phyloP scores from a whole-genome alignment of 2,797 vertebrate species.

The Spinus olivaceus region DNA sequence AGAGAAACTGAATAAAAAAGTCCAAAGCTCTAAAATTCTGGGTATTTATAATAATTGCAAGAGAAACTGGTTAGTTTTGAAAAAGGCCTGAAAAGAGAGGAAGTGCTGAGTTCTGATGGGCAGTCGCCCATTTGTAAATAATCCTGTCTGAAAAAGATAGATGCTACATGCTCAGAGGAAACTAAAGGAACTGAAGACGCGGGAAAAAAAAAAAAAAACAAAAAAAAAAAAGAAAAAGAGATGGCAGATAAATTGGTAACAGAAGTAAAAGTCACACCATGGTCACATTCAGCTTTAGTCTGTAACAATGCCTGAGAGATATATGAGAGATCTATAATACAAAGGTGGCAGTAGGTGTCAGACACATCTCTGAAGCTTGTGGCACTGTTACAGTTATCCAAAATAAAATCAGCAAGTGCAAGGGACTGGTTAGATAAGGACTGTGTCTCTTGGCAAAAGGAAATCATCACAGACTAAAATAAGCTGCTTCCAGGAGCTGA shows the following conservation, averaged over 20 bases:
- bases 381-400: not conserved
- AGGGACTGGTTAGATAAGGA: slow-evolving; percentile 2
- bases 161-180: not conserved
- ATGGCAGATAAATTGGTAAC: slow-evolving; percentile 48
- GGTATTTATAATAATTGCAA: not conserved
- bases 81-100: not conserved
- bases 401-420: slow-evolving; percentile 38
- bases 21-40: not conserved
- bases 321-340: not conserved
- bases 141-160: not conserved
- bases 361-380: not conserved
- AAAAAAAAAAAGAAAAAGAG: not conserved
- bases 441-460: not conserved
- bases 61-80: not conserved
- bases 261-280: slow-evolving; percentile 19
- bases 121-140: slow-evolving; percentile 12
- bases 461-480: not conserved
- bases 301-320: slow-evolving; percentile 27
- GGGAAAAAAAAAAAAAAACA: not conserved
- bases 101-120: not conserved
- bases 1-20: not conserved
- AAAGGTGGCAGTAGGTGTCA: not conserved
- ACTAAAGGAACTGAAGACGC: not conserved
- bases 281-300: slow-evolving; percentile 2
- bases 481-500: not conserved